Evolutionary conservation across 2,888 invertebrate species (phyloP), one percentile per base, ranked within the genome.

Genomic region (Drosophila anomelani): DNA sequence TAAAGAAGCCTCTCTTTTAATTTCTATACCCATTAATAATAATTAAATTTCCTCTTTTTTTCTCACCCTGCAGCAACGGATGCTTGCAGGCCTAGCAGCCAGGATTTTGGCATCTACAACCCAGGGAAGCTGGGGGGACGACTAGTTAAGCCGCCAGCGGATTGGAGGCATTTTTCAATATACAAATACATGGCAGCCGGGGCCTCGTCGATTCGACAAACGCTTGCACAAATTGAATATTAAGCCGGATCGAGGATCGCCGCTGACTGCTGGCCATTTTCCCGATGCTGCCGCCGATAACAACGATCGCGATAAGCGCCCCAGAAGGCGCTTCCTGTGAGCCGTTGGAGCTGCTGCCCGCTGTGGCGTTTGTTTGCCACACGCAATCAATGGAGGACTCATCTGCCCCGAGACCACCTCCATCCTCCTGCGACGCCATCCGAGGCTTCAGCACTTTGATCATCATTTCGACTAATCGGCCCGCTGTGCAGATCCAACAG

Each of bases 401-500:
- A 15, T 34, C 34, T 17, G 13, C 32, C 34, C 34, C 20, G 9
- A 34, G 20, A 51, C 15, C 51, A 23, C 36, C 51, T 53, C 15
- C 34, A 15, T 9, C 36, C 15, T 15, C 32, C 15, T 15, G 13
- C 34, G 15, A 20, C 15, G 20, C 34, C n/a, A 73, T 66, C 34
- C 49, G 43, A 73, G 58, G 78, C 74, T 74, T 85, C 83, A 82
- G 81, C 85, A 85, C 84, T 85, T 86, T 85, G 84, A 85, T 88
- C 84, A 88, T 85, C 89, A 79, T 81, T 87, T 84, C 72, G 81
- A 77, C 81, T 88, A 85, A 85, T 85, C 84, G 85, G 76, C 87
- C 83, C 84, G 88, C 83, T 85, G 82, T 83, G 78, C 82, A 70
- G 56, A 85, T 85, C 77, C 80, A 75, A 77, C 51, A 57, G 63